phyloP scores from a whole-genome alignment of 2,797 vertebrate species.

The Clamator glandarius region DNA sequence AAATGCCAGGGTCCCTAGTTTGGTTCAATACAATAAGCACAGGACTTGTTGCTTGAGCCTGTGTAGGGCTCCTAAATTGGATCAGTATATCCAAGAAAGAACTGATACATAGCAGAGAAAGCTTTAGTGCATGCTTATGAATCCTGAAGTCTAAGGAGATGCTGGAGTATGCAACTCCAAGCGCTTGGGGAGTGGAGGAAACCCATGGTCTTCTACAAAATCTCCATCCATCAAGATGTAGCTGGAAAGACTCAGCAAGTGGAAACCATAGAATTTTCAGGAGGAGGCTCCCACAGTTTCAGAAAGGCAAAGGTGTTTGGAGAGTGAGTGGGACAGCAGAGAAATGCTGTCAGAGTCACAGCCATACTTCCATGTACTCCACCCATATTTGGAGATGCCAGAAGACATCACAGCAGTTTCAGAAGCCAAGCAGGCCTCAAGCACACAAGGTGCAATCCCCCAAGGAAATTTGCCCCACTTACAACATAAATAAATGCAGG shows the following conservation, averaged over 20 bases:
- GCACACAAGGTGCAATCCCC: neutral
- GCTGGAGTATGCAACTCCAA: neutral
- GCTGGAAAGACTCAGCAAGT: neutral
- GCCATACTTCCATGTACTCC: rapidly evolving
- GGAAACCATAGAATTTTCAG: neutral
- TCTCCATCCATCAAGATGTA: rapidly evolving
- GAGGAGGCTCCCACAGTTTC: neutral
- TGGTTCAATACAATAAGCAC: neutral
- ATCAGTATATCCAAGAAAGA: neutral
- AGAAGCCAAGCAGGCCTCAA: neutral
- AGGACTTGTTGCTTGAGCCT: neutral
- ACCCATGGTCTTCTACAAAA: neutral
- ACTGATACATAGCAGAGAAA: neutral
- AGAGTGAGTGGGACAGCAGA: rapidly evolving
- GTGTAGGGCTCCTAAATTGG: neutral
- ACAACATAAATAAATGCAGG: neutral
- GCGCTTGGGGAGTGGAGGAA: neutral
- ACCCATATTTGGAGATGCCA: rapidly evolving
- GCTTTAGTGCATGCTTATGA: neutral
- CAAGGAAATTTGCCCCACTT: neutral
- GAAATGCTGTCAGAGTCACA: neutral
- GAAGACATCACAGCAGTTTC: neutral
- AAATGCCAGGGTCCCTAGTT: too few species aligned
- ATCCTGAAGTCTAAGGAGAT: neutral
- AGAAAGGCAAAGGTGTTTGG: neutral